Evolutionary conservation across 2,797 vertebrate species (phyloP).

Genomic region (Anolis apletophallus): DNA sequence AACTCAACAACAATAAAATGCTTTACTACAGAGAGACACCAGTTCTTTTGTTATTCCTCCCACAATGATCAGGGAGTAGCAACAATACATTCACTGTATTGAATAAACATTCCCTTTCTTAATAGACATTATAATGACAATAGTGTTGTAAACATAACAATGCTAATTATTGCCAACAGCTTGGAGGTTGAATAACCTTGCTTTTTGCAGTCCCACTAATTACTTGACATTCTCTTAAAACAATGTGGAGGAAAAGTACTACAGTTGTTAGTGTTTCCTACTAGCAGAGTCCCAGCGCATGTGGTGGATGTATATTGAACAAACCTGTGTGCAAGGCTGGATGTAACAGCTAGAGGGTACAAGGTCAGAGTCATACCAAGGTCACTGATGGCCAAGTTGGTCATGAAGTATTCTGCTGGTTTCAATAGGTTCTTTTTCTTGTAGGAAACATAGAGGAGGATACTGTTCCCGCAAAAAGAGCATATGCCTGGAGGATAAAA

Average conservation of each 20-base stretch:
- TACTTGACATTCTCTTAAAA: not conserved
- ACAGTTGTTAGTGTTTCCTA: not conserved
- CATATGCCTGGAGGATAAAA: constrained; percentile 68
- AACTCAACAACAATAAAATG: not conserved
- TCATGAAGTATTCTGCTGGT: constrained; percentile 84
- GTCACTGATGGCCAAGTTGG: constrained; percentile 86
- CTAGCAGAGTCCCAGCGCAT: constrained; percentile 9
- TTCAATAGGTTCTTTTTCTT: constrained; percentile 84
- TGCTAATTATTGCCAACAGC: not conserved
- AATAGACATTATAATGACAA: not conserved
- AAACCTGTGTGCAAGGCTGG: constrained; percentile 86
- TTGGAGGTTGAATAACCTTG: not conserved
- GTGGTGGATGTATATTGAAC: not conserved
- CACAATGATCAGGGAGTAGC: not conserved
- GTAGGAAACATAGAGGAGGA: constrained; percentile 81
- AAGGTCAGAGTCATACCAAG: constrained; percentile 84
- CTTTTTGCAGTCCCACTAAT: not conserved
- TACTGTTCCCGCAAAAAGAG: constrained; percentile 82
- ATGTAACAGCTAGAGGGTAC: constrained; percentile 84
- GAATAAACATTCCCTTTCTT: not conserved
- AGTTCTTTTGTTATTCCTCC: not conserved
- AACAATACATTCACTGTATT: not conserved
- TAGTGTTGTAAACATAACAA: not conserved
- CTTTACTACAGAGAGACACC: not conserved
- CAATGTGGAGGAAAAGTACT: not conserved